phyloP scores from a whole-genome alignment of 2,113 vertebrate genomes.

The Anguilla rostrata region DNA sequence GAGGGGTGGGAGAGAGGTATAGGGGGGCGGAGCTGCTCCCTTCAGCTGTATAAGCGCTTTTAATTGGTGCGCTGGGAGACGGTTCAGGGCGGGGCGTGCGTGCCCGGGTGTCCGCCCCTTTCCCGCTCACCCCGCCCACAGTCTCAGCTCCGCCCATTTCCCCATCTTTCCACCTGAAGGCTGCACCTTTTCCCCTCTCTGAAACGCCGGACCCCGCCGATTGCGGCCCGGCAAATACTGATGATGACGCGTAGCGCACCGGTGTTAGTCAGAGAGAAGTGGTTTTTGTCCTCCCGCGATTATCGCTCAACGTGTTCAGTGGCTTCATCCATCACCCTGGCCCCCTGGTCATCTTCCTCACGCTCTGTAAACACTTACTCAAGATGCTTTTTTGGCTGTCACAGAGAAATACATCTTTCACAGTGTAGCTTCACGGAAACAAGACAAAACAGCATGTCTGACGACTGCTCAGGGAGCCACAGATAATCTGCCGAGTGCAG shows the following conservation, averaged over 20 bases:
- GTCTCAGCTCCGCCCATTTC: neutral
- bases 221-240: neutral
- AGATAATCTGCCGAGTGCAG: slow-evolving; percentile 36
- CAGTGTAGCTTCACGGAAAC: slow-evolving; percentile 22
- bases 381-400: slow-evolving; percentile 38
- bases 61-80: slow-evolving; percentile 26
- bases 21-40: slow-evolving; percentile 43
- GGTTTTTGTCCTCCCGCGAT: slow-evolving; percentile 37
- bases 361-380: slow-evolving; percentile 36
- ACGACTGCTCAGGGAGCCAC: slow-evolving; percentile 37
- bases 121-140: neutral
- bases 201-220: neutral
- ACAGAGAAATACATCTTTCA: slow-evolving; percentile 29
- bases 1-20: slow-evolving; percentile 38
- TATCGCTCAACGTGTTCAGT: slow-evolving; percentile 35
- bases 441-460: slow-evolving; percentile 16
- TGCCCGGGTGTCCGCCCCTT: slow-evolving; percentile 24
- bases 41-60: slow-evolving; percentile 49
- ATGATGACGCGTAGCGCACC: neutral
- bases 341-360: slow-evolving; percentile 28
- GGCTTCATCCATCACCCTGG: slow-evolving; percentile 42
- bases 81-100: slow-evolving; percentile 21
- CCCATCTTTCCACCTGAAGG: neutral
- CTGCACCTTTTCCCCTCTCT: neutral
- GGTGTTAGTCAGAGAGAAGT: neutral